Evolutionary conservation across 2,888 invertebrate genomes (phyloP).

Genomic region (Nemapogon koenigi): DNA sequence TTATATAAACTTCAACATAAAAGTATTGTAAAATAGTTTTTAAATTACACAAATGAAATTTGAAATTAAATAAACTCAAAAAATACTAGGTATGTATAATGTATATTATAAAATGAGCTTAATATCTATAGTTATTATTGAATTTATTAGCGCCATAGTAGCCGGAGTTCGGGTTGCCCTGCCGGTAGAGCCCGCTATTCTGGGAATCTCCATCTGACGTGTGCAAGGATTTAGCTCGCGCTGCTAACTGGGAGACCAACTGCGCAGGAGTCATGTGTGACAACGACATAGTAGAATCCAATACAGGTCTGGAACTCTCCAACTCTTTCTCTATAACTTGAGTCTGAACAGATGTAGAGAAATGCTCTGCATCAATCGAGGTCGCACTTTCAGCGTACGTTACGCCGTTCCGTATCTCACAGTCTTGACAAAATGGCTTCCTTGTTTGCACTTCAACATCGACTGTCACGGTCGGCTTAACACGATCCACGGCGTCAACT

Average conservation of each 20-base stretch:
- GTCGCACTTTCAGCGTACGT: conserved; percentile 27
- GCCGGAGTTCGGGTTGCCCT: conserved; percentile 16
- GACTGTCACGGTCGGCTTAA: conserved; percentile 34
- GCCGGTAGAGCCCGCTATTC: conserved; percentile 4
- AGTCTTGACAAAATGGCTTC: conserved; percentile 43
- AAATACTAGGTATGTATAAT: too few relatives aligned
- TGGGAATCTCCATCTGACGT: conserved; percentile 29
- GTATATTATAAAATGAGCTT: conserved; percentile 12
- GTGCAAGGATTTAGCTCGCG: conserved; percentile 46
- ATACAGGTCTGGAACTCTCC: conserved; percentile 41
- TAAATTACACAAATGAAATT: too few relatives aligned
- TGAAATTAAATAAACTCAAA: too few relatives aligned
- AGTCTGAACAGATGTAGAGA: conserved; percentile 39
- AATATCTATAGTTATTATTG: conserved; percentile 33
- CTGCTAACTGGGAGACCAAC: conserved; percentile 50
- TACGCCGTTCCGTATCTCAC: conserved; percentile 42
- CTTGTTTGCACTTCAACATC: conserved; percentile 47
- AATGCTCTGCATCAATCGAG: conserved; percentile 30
- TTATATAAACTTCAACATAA: too few relatives aligned
- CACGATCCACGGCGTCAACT: conserved; percentile 31
- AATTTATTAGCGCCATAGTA: conserved; percentile 23
- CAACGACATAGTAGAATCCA: conserved; percentile 47
- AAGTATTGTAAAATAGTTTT: too few relatives aligned
- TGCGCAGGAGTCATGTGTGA: conserved; percentile 55
- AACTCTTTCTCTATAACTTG: conserved; percentile 52